Evolutionary conservation across 2,888 invertebrate genomes (phyloP), one percentile per base, ranked within the genome.

Genomic region (Ophonus ardosiacus): DNA sequence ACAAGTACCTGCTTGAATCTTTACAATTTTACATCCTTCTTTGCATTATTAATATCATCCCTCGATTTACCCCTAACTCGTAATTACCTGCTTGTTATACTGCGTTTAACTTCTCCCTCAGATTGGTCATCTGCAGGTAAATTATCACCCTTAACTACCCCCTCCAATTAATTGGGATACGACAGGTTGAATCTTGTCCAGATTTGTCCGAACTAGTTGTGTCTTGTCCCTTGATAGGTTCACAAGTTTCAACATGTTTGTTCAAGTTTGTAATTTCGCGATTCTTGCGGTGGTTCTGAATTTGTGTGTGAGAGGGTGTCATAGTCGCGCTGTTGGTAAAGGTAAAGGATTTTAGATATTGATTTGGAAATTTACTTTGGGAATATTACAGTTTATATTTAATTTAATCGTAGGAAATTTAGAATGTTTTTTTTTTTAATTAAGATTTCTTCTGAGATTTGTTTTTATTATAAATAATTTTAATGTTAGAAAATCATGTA

Each of bases 191-290:
- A 74, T 74, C 71, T 40, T 43, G 71, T 68, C n/a, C 38, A 68
- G 15, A 31, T 15, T 68, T n/a, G 68, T 74, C 40, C 10, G 18
- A 74, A 74, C 18, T 40, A 74, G 71, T 74, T 43, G 71, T 17
- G 17, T 74, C 43, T 18, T 74, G 71, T 18, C 8, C 17, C 8
- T 74, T 6, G n/a, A 18, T 15, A 71, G 17, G 68, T 71, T 74
- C 51, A 74, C 71, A 43, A 43, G 43, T 43, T 74, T 74, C 40
- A 74, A 74, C 71, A 74, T 74, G 71, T 74, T 40, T 74, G 40
- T 17, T 18, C 13, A 0, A 40, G 71, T 74, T 74, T 40, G 71
- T 13, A 18, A 43, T 17, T 74, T 74, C 8, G 17, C 17, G 43
- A 40, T 74, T 15, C 43, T 74, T 40, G 15, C 43, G 43, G 15